Percentiles rank a stretch among this genome's conserved stretches.
Evolutionary conservation across 2,797 vertebrate species (phyloP).

Genomic region (Falco concolor): DNA sequence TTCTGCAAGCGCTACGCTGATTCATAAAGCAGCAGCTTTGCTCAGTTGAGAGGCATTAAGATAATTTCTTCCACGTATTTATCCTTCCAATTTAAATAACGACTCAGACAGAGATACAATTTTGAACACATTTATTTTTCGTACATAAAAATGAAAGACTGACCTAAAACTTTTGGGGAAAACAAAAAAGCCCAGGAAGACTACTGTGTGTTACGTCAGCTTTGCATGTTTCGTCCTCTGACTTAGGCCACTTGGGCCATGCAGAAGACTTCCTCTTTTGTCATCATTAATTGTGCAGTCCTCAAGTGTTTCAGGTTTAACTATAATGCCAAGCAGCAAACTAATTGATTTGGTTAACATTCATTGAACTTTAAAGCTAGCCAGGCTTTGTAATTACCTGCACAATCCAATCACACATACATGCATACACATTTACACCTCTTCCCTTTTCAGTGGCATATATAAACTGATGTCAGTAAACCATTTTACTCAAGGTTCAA

Average conservation of each 20-base stretch:
- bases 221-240: background rate
- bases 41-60: background rate
- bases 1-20: background rate
- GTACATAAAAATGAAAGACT: constrained; percentile 58
- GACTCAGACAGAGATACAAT: constrained; percentile 64
- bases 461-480: background rate
- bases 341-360: background rate
- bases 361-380: background rate
- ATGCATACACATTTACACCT: background rate
- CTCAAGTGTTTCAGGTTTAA: constrained; percentile 18
- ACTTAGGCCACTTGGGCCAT: background rate
- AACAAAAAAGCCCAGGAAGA: constrained; percentile 51
- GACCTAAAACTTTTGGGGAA: constrained; percentile 31
- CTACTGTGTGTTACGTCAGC: background rate
- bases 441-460: background rate
- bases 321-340: background rate
- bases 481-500: background rate
- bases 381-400: background rate
- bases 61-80: background rate
- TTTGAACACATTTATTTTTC: constrained; percentile 72
- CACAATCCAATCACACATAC: background rate
- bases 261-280: background rate
- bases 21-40: background rate
- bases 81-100: constrained; percentile 58
- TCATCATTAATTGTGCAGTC: background rate